A percentile compares a stretch with the other conserved stretches of the same genome.
phyloP scores from a whole-genome alignment of 92 coral and sea anemone genomes.

The Zoanthus sansibaricus region DNA sequence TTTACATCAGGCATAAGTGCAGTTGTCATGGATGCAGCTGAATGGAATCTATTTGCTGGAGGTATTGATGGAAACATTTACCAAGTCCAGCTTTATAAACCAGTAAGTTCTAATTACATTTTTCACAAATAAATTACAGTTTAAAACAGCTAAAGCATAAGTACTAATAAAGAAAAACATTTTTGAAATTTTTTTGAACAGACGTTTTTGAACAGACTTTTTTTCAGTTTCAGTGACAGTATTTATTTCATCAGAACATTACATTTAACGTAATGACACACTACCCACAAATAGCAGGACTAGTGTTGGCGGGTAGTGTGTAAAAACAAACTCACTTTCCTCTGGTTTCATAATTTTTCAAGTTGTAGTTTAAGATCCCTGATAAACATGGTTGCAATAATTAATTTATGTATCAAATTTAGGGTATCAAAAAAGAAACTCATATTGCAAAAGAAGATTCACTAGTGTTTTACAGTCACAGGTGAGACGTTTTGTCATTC shows the following conservation, averaged over 20 bases:
- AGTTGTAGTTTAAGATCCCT: not conserved
- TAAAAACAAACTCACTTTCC: not conserved
- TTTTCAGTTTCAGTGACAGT: too few relatives aligned
- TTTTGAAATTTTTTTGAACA: too few relatives aligned
- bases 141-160: too few relatives aligned
- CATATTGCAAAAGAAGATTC: constrained; percentile 69
- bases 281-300: too few relatives aligned
- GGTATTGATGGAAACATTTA: constrained; percentile 77
- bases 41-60: constrained; percentile 92
- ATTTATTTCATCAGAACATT: too few relatives aligned
- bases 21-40: constrained; percentile 84
- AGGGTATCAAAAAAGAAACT: constrained; percentile 71
- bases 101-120: constrained; percentile 56
- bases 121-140: too few relatives aligned
- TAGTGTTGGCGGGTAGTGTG: too few relatives aligned
- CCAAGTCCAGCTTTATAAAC: constrained; percentile 75
- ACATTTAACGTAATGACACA: too few relatives aligned
- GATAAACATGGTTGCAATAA: not conserved
- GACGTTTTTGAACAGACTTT: too few relatives aligned
- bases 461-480: constrained; percentile 68
- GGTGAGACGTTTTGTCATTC: too few relatives aligned
- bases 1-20: constrained; percentile 86
- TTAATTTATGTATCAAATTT: not conserved
- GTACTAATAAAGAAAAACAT: not conserved
- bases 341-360: too few relatives aligned